These are phyloP conservation scores for Myanophis thanlyinensis DNA, from an alignment of 2,113 vertebrate genomes.

Conservation along the genomic window DNA sequence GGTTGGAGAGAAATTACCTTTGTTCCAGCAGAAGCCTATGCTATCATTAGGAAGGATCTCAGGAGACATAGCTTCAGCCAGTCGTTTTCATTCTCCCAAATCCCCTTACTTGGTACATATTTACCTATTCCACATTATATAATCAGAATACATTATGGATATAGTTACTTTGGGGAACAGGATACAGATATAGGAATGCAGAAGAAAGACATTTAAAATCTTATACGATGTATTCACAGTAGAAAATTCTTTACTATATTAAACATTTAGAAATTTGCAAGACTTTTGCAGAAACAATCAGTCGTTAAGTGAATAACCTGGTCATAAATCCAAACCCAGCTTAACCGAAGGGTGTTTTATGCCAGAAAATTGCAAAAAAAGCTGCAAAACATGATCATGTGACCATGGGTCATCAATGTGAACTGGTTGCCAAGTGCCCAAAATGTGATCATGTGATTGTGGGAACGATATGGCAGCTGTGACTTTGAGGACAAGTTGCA, in stretches of 20 bases:
- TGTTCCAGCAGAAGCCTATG: neutral
- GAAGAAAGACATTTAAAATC: neutral
- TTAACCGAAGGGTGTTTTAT: neutral
- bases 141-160: neutral
- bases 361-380: neutral
- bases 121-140: neutral
- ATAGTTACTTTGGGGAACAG: neutral
- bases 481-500: neutral
- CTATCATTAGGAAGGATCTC: neutral
- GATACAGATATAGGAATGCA: neutral
- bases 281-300: neutral
- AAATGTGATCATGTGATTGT: neutral
- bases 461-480: neutral
- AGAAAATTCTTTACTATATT: neutral
- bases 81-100: neutral
- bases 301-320: neutral
- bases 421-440: neutral
- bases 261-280: neutral
- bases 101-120: neutral
- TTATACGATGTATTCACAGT: neutral
- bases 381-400: neutral
- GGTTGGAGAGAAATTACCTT: neutral
- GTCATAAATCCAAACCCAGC: neutral
- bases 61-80: neutral
- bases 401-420: neutral